Evolutionary conservation across 1,140 invertebrate genomes (phyloP).

Genomic region (Papilio xuthus): DNA sequence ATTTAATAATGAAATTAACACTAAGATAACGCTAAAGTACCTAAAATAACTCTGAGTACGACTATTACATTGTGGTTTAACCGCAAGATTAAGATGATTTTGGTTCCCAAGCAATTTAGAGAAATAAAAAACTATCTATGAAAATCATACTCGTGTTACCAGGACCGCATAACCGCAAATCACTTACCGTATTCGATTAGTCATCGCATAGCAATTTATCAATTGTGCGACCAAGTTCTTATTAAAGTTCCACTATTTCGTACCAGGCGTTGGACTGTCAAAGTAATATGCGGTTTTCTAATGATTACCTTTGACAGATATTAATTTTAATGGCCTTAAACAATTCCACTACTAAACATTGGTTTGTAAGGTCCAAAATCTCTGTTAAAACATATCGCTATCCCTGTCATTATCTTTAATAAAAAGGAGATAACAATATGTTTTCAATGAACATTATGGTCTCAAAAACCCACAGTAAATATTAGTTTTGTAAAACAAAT

Average conservation of each 20-base stretch:
- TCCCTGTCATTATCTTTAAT: too few relatives aligned
- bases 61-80: neutral
- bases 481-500: too few relatives aligned
- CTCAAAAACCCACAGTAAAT: too few relatives aligned
- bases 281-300: neutral
- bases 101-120: conserved; percentile 5
- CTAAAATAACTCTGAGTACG: neutral
- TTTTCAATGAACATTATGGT: too few relatives aligned
- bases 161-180: conserved; percentile 39
- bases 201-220: conserved; percentile 35
- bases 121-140: conserved; percentile 14
- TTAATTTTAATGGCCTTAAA: too few relatives aligned
- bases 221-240: conserved; percentile 31
- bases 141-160: conserved; percentile 25
- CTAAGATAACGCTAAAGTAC: neutral
- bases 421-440: too few relatives aligned
- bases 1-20: neutral
- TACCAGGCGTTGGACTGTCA: conserved; percentile 35
- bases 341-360: too few relatives aligned
- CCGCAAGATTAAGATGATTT: conserved; percentile 18
- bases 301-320: conserved; percentile 1
- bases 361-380: too few relatives aligned
- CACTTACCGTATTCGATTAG: conserved; percentile 37
- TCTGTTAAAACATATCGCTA: too few relatives aligned
- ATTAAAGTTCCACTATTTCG: neutral